Conservation (phyloP, 2,888 invertebrate species). For the Ryuthela nishihirai region DNA sequence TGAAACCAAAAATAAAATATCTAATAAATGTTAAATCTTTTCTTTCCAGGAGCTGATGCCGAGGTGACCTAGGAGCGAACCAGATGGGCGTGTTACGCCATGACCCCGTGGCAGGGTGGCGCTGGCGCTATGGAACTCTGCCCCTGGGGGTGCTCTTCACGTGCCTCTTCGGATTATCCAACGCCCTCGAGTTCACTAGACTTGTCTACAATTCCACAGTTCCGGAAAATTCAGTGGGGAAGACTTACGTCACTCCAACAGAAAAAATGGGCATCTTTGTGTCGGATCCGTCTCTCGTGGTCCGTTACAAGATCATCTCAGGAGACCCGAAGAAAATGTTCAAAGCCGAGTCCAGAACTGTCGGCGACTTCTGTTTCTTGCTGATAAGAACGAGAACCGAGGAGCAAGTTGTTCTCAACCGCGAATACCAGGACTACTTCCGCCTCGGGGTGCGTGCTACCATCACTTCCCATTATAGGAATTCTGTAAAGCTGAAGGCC, state of each 20-base stretch:
- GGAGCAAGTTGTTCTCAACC: slow-evolving; percentile 81
- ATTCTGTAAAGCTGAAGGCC: slow-evolving; percentile 59
- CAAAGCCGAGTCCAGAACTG: slow-evolving; percentile 77
- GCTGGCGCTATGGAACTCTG: background rate
- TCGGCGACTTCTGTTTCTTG: slow-evolving; percentile 94
- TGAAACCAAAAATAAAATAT: too few relatives aligned
- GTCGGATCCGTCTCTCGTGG: slow-evolving; percentile 49
- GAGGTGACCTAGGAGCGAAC: slow-evolving; percentile 15
- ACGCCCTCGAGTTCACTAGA: slow-evolving; percentile 61
- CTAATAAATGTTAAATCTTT: too few relatives aligned
- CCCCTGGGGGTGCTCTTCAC: slow-evolving; percentile 7
- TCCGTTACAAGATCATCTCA: slow-evolving; percentile 79
- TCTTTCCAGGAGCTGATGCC: slow-evolving; percentile 21
- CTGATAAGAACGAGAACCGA: slow-evolving; percentile 82
- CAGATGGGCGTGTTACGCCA: slow-evolving; percentile 24
- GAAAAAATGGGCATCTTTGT: slow-evolving; percentile 76
- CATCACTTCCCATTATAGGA: slow-evolving; percentile 53
- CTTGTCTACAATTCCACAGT: slow-evolving; percentile 80
- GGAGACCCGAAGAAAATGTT: slow-evolving; percentile 88
- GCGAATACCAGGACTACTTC: slow-evolving; percentile 84
- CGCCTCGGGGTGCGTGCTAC: slow-evolving; percentile 71
- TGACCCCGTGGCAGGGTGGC: slow-evolving; percentile 3
- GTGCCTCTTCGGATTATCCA: too few relatives aligned
- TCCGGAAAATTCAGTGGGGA: slow-evolving; percentile 86
- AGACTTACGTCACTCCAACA: slow-evolving; percentile 70